Percentiles rank a stretch among this genome's conserved stretches.
phyloP scores from a whole-genome alignment of 1,140 invertebrate genomes.

The Myzus persicae region DNA sequence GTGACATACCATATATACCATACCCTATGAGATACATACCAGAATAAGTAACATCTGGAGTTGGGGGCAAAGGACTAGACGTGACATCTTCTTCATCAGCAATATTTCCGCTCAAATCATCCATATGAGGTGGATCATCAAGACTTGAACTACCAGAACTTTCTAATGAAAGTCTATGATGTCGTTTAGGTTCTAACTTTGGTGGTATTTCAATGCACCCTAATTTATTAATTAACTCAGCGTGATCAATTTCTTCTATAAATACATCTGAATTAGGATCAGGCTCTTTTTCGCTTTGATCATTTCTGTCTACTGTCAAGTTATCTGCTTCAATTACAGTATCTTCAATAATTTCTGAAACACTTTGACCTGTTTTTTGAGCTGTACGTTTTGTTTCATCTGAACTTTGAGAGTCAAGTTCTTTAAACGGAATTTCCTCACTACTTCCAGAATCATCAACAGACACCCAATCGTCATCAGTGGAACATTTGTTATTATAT shows the following conservation, averaged over 20 bases:
- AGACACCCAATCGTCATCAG: conserved; percentile 45
- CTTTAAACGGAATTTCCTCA: conserved; percentile 49
- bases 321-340: not conserved
- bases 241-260: conserved; percentile 44
- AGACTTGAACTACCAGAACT: conserved; percentile 81
- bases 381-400: conserved; percentile 43
- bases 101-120: conserved; percentile 70
- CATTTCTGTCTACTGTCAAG: not conserved
- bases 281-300: not conserved
- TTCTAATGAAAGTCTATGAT: conserved; percentile 73
- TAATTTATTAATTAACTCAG: conserved; percentile 59
- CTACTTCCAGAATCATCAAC: conserved; percentile 51
- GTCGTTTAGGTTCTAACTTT: conserved; percentile 72
- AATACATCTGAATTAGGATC: not conserved
- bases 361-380: conserved; percentile 30
- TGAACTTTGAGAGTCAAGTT: conserved; percentile 47
- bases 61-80: conserved; percentile 43
- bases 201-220: conserved; percentile 66
- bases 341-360: conserved; percentile 42
- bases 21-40: conserved; percentile 61
- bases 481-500: not conserved
- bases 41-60: conserved; percentile 32
- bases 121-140: conserved; percentile 68
- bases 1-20: conserved; percentile 73
- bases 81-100: conserved; percentile 65